Base-by-base conservation (phyloP, 1,140 invertebrate genomes). In the Luehdorfia chinensis region DNA sequence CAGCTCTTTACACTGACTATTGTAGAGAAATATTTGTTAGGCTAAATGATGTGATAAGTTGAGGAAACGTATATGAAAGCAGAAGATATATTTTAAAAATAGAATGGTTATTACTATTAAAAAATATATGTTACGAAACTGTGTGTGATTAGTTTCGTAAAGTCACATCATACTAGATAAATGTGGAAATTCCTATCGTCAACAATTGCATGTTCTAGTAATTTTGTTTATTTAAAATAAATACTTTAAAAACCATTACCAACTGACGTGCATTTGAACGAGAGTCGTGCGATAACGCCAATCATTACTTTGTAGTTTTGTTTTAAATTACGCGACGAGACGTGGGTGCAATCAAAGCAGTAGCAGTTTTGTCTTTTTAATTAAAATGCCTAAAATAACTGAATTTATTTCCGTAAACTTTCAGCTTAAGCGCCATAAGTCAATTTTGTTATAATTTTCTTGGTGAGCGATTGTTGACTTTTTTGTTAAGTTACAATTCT, bases 1-100 rank as follows among this genome's bases (percentile, higher is more conserved):
- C 81, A 85, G 81, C 81, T 85, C 81, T 85, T 65, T 85, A 85
- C 81, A 83, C 78, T 85, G 81, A 81, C 75, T 83, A 76, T 61
- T 71, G 69, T 80, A 79, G 75, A 73, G 69, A 74, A 60, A 48
- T 54, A 54, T 76, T 68, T 69, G 60, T 76, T 76, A 73, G 65
- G 67, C 59, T 73, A 76, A 71, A 68, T 28, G 48, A 71, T 76
- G 73, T 76, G 70, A 76, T 76, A 76, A 71, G 63, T 68, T 69
- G 73, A 65, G n/a, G 54, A 66, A 44, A 65, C 69, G 61, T 74
- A 74, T 67, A 74, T 67, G 65, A 50, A 67, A 52, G 65, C 63
- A 54, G 59, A 71, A 62, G 4, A 43, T 75, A 71, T 73, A 73
- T 71, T 73, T 76, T 62, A 64, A 73, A 67, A 50, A 61, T 66